phyloP scores from a whole-genome alignment of 2,797 vertebrate species.

The Eulemur mongoz region DNA sequence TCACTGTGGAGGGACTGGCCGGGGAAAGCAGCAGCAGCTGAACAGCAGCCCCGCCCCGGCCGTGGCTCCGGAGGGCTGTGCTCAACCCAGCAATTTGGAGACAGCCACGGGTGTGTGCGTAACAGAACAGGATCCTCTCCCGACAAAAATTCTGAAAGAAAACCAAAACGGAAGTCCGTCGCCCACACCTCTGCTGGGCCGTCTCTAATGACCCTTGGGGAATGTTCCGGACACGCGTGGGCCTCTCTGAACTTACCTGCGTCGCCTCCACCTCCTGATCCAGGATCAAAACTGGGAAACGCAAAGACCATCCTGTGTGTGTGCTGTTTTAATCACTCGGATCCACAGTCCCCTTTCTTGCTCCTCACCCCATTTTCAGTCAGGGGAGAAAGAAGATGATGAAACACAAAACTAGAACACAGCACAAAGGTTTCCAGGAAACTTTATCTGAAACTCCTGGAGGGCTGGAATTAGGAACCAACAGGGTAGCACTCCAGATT shows the following conservation, averaged over 20 bases:
- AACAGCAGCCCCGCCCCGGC: not conserved
- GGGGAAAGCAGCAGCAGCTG: not conserved
- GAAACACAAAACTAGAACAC: not conserved
- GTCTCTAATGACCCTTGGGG: constrained; percentile 9
- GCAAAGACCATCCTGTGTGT: not conserved
- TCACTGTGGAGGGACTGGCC: not conserved
- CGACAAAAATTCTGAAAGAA: constrained; percentile 49
- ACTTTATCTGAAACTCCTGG: not conserved
- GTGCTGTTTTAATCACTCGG: not conserved
- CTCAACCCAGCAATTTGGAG: constrained; percentile 54
- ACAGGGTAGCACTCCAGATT: not conserved
- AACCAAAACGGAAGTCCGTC: constrained; percentile 30
- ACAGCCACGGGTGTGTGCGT: not conserved
- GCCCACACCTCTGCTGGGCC: not conserved
- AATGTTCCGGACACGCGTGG: not conserved
- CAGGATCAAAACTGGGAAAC: not conserved
- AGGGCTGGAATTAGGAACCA: not conserved
- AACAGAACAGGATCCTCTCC: constrained; percentile 56
- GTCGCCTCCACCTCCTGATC: not conserved
- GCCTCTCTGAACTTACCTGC: constrained; percentile 40
- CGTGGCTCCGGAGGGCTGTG: not conserved
- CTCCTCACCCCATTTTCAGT: not conserved
- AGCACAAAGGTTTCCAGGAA: not conserved
- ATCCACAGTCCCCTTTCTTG: not conserved
- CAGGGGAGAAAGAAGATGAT: not conserved